Percentiles rank a stretch among this genome's conserved stretches.
Evolutionary conservation across 1,140 invertebrate species (phyloP).

Genomic region (Pseudomyrmex cubaensis): DNA sequence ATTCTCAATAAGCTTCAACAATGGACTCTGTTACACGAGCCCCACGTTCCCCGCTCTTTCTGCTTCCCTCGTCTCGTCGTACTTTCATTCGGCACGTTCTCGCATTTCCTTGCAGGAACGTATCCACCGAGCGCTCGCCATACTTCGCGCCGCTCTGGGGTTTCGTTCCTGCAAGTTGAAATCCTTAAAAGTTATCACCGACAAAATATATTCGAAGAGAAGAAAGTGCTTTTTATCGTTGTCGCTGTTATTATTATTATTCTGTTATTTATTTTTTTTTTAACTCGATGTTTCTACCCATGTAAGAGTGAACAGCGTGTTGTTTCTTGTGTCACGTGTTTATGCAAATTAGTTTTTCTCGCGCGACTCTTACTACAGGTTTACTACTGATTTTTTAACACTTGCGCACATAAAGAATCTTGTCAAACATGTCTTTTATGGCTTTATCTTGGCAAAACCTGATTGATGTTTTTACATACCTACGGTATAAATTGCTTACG

Average conservation of each 20-base stretch:
- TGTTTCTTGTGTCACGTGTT: neutral
- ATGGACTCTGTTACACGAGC: slow-evolving; percentile 72
- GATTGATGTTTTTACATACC: no score
- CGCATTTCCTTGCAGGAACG: slow-evolving; percentile 38
- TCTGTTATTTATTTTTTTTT: no score
- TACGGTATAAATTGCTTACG: no score
- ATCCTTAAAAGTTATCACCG: slow-evolving; percentile 28
- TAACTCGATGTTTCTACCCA: no score
- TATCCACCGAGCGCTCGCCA: slow-evolving; percentile 1
- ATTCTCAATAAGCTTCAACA: slow-evolving; percentile 77
- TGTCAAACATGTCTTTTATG: neutral
- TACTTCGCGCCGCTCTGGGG: slow-evolving; percentile 11
- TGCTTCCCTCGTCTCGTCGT: slow-evolving; percentile 7
- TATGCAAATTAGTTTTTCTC: neutral
- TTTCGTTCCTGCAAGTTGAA: slow-evolving; percentile 30
- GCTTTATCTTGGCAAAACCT: no score
- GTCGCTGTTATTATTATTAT: no score
- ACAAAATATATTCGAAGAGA: neutral
- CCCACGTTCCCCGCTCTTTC: slow-evolving; percentile 37
- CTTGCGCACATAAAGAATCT: neutral
- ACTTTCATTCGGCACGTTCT: slow-evolving; percentile 49
- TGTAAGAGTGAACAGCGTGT: no score
- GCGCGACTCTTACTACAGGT: no score
- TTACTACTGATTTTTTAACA: no score
- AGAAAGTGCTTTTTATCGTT: neutral